Evolutionary conservation across 2,797 vertebrate genomes (phyloP).

Genomic region (Oreonectes daqikongensis): DNA sequence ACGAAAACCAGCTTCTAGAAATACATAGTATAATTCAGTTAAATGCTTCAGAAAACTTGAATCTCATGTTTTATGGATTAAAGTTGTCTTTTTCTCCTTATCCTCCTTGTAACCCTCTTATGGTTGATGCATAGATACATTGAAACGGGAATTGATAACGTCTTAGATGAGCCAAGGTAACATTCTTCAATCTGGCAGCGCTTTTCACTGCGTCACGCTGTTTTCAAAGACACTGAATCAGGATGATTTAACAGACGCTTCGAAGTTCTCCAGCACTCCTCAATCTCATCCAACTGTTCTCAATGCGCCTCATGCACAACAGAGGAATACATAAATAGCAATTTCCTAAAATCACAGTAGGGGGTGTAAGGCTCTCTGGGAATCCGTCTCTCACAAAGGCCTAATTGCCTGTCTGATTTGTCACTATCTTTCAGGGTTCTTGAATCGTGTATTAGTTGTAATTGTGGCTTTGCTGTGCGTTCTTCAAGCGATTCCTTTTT

Average conservation of each 20-base stretch:
- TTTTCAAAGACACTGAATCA: constrained; percentile 46
- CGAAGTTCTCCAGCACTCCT: constrained; percentile 27
- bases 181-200: constrained; percentile 35
- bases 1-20: too few species aligned
- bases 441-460: constrained; percentile 28
- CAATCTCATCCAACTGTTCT: constrained; percentile 34
- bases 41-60: neutral
- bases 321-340: constrained; percentile 50
- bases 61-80: constrained; percentile 8
- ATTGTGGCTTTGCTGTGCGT: neutral
- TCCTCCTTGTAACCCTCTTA: constrained; percentile 27
- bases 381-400: constrained; percentile 50
- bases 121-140: constrained; percentile 45
- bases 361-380: constrained; percentile 34
- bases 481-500: constrained; percentile 30
- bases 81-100: constrained; percentile 8
- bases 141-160: constrained; percentile 58
- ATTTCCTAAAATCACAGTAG: constrained; percentile 49
- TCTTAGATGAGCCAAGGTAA: constrained; percentile 61
- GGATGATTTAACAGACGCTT: constrained; percentile 39
- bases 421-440: constrained; percentile 51
- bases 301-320: constrained; percentile 50
- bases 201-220: constrained; percentile 15
- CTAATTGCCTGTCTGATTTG: constrained; percentile 51
- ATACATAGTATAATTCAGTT: neutral